Conservation (phyloP, 2,888 invertebrate species). For the Troglohyphantes excavatus region DNA sequence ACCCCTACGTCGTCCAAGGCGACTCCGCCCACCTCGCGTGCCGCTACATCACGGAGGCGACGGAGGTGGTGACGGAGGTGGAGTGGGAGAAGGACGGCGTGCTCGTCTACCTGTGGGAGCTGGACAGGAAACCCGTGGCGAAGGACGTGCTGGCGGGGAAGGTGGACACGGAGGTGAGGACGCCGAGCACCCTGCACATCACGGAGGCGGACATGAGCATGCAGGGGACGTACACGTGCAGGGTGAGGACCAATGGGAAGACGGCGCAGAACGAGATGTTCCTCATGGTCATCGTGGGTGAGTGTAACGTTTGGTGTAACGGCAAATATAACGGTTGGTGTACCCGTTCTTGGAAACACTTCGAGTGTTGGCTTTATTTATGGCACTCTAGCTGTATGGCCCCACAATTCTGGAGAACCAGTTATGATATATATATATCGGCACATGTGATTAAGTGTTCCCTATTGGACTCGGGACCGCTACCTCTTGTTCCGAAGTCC, state of each 20-base stretch:
- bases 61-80: slow-evolving; percentile 78
- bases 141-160: slow-evolving; percentile 75
- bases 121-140: slow-evolving; percentile 71
- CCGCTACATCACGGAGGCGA: slow-evolving; percentile 72
- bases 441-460: too few relatives aligned
- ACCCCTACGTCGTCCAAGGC: slow-evolving; percentile 79
- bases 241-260: slow-evolving; percentile 79
- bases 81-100: slow-evolving; percentile 79
- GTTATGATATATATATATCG: too few relatives aligned
- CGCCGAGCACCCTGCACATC: slow-evolving; percentile 72
- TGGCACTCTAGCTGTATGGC: too few relatives aligned
- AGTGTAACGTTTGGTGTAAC: too few relatives aligned
- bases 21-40: slow-evolving; percentile 79
- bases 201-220: slow-evolving; percentile 77
- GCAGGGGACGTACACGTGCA: slow-evolving; percentile 80
- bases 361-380: too few relatives aligned
- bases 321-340: too few relatives aligned
- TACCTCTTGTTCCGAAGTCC: too few relatives aligned
- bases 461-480: too few relatives aligned
- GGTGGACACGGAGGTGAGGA: slow-evolving; percentile 64
- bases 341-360: too few relatives aligned
- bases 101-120: slow-evolving; percentile 79
- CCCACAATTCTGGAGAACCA: too few relatives aligned
- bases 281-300: slow-evolving; percentile 80
- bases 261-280: slow-evolving; percentile 78